Evolutionary conservation across 2,888 invertebrate species (phyloP).

Genomic region (Eurytoma californica): DNA sequence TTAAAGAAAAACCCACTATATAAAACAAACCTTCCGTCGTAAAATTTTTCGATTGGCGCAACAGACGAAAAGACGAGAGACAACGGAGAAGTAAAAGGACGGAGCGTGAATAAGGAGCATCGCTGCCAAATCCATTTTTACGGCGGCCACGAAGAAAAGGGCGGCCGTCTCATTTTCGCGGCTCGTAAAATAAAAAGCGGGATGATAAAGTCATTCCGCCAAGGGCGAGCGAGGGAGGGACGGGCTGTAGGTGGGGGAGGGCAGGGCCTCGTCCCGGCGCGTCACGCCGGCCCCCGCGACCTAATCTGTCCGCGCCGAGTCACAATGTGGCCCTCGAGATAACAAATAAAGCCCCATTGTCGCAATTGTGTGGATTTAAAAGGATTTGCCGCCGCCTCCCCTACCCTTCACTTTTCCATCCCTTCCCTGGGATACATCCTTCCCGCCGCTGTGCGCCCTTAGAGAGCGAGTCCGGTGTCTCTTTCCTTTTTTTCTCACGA

Average conservation of each 20-base stretch:
- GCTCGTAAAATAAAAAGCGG: constrained; percentile 72
- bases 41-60: too few relatives aligned
- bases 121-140: constrained; percentile 66
- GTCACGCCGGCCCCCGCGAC: constrained; percentile 71
- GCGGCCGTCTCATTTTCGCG: constrained; percentile 39
- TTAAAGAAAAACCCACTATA: too few relatives aligned
- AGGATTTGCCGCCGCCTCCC: constrained; percentile 73
- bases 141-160: constrained; percentile 58
- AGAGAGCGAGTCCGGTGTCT: not conserved
- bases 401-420: constrained; percentile 55
- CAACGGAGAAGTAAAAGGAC: constrained; percentile 41
- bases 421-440: constrained; percentile 33
- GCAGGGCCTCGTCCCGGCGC: constrained; percentile 63
- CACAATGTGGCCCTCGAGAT: constrained; percentile 76
- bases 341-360: constrained; percentile 76
- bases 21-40: too few relatives aligned
- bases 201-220: constrained; percentile 71
- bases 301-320: constrained; percentile 74
- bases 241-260: constrained; percentile 50
- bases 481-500: not conserved
- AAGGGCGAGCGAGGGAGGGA: constrained; percentile 56
- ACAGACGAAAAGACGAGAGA: not conserved
- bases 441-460: constrained; percentile 32
- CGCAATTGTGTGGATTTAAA: constrained; percentile 76
- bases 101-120: constrained; percentile 55